A percentile compares a stretch with the other conserved stretches of the same genome.
Evolutionary conservation across 2,113 vertebrate species (phyloP).

Genomic region (Pterocles burchelli): DNA sequence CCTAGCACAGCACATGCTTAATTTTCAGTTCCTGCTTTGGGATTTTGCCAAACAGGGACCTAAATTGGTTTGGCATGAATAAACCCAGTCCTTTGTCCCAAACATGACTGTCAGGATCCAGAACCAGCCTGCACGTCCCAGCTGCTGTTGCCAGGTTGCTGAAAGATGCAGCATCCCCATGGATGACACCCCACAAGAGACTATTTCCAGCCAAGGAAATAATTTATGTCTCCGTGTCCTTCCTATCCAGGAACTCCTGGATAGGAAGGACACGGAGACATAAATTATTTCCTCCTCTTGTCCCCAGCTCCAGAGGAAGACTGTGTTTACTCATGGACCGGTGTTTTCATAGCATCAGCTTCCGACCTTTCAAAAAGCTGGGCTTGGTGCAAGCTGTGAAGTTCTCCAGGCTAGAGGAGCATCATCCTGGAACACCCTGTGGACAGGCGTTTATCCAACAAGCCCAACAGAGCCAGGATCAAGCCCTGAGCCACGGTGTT

Average conservation of each 20-base stretch:
- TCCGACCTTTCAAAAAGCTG: neutral
- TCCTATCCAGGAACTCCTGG: accelerated
- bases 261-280: no score
- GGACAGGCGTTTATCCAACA: neutral
- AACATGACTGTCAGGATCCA: neutral
- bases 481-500: neutral
- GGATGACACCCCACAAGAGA: neutral
- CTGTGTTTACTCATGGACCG: neutral
- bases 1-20: neutral
- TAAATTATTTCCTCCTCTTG: no score
- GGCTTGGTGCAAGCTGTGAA: neutral
- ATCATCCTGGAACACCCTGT: neutral
- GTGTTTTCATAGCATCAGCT: neutral
- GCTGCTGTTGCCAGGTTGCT: neutral
- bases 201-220: neutral
- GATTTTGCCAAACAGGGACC: neutral
- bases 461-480: neutral
- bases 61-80: neutral
- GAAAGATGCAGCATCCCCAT: neutral
- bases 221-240: neutral
- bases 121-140: neutral
- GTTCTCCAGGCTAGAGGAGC: neutral
- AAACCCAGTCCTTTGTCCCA: neutral
- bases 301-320: neutral
- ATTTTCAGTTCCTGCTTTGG: neutral